Conservation (phyloP, 2,888 invertebrate genomes). For the Polydrusus tereticollis region DNA sequence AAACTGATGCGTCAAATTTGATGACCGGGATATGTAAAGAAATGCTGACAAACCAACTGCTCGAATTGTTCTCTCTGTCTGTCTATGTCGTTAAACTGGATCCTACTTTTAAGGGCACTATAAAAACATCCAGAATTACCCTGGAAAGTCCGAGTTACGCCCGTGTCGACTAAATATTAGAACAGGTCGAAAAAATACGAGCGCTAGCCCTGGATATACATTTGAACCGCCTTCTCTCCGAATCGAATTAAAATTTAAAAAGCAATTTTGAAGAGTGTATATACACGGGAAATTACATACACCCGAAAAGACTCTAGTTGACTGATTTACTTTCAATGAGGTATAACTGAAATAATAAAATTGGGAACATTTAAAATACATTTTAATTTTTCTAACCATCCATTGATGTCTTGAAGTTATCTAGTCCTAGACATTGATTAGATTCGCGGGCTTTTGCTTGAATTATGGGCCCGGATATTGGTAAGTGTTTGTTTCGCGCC, state of each 20-base stretch:
- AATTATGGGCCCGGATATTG: no score
- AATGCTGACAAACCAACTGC: no score
- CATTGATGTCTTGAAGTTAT: no score
- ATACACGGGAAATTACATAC: slow-evolving; percentile 56
- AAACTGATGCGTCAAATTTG: no score
- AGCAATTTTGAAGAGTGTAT: slow-evolving; percentile 62
- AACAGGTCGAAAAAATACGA: slow-evolving; percentile 49
- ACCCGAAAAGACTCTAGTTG: slow-evolving; percentile 54
- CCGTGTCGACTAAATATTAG: slow-evolving; percentile 51
- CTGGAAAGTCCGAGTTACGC: slow-evolving; percentile 3
- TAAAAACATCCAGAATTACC: not conserved
- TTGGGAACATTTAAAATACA: slow-evolving; percentile 54
- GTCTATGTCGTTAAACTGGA: no score
- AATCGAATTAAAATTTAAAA: slow-evolving; percentile 61
- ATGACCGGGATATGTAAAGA: no score
- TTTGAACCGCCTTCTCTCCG: slow-evolving; percentile 40
- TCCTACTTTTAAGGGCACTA: no score
- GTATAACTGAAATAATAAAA: slow-evolving; percentile 41
- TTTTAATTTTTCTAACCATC: no score
- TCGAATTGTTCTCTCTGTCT: no score
- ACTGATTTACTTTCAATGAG: slow-evolving; percentile 55
- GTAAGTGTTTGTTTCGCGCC: no score
- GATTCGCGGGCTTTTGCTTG: no score
- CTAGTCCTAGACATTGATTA: no score
- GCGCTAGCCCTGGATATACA: slow-evolving; percentile 46